Evolutionary conservation across 2,888 invertebrate genomes (phyloP), one percentile per base, ranked within the genome.

Genomic region (Ceraclea dissimilis): DNA sequence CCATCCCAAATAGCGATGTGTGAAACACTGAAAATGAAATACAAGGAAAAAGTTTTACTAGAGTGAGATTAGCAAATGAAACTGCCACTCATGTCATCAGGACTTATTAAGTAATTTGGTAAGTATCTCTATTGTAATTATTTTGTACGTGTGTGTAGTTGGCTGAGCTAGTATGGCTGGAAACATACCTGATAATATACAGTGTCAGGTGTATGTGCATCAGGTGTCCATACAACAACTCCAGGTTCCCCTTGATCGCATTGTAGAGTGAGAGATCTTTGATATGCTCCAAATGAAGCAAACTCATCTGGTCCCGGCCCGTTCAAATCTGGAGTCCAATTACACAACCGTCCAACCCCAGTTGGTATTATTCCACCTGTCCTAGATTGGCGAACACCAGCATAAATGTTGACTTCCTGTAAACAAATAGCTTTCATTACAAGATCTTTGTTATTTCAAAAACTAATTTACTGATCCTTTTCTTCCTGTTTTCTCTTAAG

Each of bases 141-240:
- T 5, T 16, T 5, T 48, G 48, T n/a, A 13, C 16, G 1, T 21
- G 22, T 21, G 2, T 19, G 13, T 20, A 6, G 11, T 8, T 11
- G n/a, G 13, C n/a, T 44, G 6, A 11, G 6, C 8, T 11, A 17
- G 13, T n/a, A n/a, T n/a, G n/a, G n/a, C n/a, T n/a, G n/a, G n/a
- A n/a, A n/a, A n/a, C n/a, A n/a, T 70, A 90, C 91, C 82, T 91
- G 95, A 71, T 95, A 95, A 70, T 93, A 95, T 39, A 95, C 91
- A 6, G 90, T 88, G 69, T 94, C 89, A 0, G 95, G 94, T 0
- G 94, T 94, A 64, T 86, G 80, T 56, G 77, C 73, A 69, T 93
- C 91, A 0, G 94, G 94, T 0, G 85, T 90, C 91, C 93, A 95
- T 60, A 86, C 83, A 39, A 94, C 83, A 43, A 92, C 78, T 10